Base-by-base conservation (phyloP, 1,140 invertebrate genomes). In the Ladona fulva region DNA sequence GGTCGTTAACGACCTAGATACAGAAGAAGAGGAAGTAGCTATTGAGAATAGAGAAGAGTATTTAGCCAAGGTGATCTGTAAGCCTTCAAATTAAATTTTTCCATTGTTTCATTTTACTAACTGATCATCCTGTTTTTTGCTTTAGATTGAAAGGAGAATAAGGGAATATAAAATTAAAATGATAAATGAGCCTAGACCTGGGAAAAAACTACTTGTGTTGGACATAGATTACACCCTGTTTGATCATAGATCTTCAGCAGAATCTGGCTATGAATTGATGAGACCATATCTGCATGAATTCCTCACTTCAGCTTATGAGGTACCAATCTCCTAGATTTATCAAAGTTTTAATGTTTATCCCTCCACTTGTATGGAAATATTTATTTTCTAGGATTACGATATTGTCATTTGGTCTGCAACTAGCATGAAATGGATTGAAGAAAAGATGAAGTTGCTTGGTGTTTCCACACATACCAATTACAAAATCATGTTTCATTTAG, bases 161-260 rank as follows among this genome's bases (percentile, higher is more conserved):
- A 89, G 91, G 79, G 91, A 95, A 59, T 97, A 97, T 83, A 90
- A 94, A 83, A 92, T 98, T 42, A 91, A 91, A 66, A 88, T 95
- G 77, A 79, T 97, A 22, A 95, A 95, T 87, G 89, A 92, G 78
- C 90, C 94, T 11, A 86, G 96, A 66, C 88, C 89, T 11, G 92
- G 90, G 42, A 98, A 96, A 84, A 97, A 97, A 82, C 86, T 98
- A 12, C 86, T 99, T 3, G 97, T 99, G 0, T 85, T 99, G 37
- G 97, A 99, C 83, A 97, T 99, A 83, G 97, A 99, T 85, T 98
- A 99, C 82, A 99, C 97, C 11, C 85, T 99, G 14, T 98, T 97
- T 85, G 97, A 98, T 87, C 96, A 98, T 83, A 91, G 93, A 84
- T 98, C 96, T 29, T 89, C 92, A 14, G 97, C 95, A 8, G 94